phyloP scores from a whole-genome alignment of 2,888 invertebrate genomes.

The Lasioglossum calceatum region DNA sequence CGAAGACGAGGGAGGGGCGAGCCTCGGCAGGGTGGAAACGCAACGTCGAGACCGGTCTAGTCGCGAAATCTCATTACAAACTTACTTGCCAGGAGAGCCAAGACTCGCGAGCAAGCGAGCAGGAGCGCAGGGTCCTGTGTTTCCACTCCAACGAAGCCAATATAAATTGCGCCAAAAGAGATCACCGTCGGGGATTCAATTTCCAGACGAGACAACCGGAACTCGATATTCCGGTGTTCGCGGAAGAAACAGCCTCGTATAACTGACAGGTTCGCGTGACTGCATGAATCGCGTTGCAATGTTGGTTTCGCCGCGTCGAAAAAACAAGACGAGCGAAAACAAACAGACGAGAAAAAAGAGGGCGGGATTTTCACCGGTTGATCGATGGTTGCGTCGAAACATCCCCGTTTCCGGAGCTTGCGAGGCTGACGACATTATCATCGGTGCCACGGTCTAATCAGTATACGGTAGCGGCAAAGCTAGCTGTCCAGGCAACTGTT shows the following conservation, averaged over 20 bases:
- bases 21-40: background rate
- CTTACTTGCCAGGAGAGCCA: slow-evolving; percentile 20
- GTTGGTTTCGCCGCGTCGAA: slow-evolving; percentile 16
- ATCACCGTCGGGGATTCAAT: slow-evolving; percentile 62
- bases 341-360: background rate
- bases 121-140: background rate
- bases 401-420: background rate
- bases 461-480: background rate
- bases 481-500: background rate
- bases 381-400: slow-evolving; percentile 13
- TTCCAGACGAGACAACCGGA: slow-evolving; percentile 57
- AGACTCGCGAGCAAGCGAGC: background rate
- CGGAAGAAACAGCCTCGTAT: slow-evolving; percentile 38
- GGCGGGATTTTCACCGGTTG: slow-evolving; percentile 6
- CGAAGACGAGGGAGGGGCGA: background rate
- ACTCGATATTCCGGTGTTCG: slow-evolving; percentile 47
- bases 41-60: slow-evolving; percentile 22
- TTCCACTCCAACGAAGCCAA: slow-evolving; percentile 42
- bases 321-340: background rate
- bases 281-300: slow-evolving; percentile 36
- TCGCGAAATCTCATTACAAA: slow-evolving; percentile 60
- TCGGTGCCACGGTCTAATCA: background rate
- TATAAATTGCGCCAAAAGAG: slow-evolving; percentile 61
- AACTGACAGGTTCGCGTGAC: slow-evolving; percentile 43
- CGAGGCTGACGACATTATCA: background rate